A percentile compares a stretch with the other conserved stretches of the same genome.
Conservation (phyloP, 64 coral and sea anemone genomes). For the Montipora foliosa region DNA sequence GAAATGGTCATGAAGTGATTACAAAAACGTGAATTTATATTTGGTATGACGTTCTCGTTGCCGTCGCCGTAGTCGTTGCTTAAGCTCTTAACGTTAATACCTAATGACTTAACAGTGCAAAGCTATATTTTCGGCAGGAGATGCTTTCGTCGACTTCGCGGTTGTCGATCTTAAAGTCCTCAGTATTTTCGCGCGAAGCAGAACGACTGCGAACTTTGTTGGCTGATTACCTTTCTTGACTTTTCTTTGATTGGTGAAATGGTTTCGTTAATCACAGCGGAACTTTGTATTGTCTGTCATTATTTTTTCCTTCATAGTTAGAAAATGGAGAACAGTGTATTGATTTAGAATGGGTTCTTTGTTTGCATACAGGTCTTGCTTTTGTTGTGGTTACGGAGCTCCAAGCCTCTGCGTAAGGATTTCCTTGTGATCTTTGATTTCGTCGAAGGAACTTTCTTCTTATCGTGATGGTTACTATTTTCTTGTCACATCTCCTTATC, state of each 20-base stretch:
- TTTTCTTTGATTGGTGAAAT: background rate
- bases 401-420: constrained; percentile 74
- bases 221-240: background rate
- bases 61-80: too few relatives aligned
- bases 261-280: background rate
- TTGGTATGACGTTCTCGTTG: too few relatives aligned
- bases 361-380: background rate
- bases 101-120: too few relatives aligned
- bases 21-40: too few relatives aligned
- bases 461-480: constrained; percentile 53
- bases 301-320: too few relatives aligned
- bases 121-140: too few relatives aligned
- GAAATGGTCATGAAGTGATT: too few relatives aligned
- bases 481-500: constrained; percentile 29
- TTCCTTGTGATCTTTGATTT: constrained; percentile 2
- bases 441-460: constrained; percentile 74
- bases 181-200: background rate
- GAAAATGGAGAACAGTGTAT: background rate
- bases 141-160: too few relatives aligned
- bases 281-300: background rate
- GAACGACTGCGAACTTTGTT: background rate
- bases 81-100: too few relatives aligned
- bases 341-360: constrained; percentile 12
- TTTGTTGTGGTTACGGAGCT: constrained; percentile 7
- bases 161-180: too few relatives aligned